Base-by-base conservation (phyloP, 2,113 vertebrate species). In the Herpetotheres cachinnans region DNA sequence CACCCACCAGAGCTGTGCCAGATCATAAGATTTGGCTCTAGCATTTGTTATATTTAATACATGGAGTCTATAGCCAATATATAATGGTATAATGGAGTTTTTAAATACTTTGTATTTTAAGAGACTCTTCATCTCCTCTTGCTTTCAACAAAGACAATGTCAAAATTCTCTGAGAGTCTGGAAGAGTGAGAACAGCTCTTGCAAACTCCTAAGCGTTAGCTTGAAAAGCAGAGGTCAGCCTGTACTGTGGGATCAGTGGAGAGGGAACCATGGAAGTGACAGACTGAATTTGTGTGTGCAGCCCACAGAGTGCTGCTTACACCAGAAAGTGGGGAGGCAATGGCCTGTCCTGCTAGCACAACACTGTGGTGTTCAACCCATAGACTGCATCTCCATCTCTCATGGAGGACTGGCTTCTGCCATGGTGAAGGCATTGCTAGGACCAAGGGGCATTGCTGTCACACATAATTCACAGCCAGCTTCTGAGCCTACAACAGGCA, bases 321-420 rank as follows among this genome's bases (percentile, higher is more conserved):
- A 66, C 58, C 63, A 46, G 40, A 19, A 70, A 56, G 19, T 0
- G 17, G 14, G 59, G 42, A 62, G 44, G 16, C 17, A n/a, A 15
- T 14, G 42, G n/a, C 62, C 46, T 11, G 55, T 36, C 52, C 54
- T 81, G 42, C 6, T 54, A 40, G 56, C 47, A 55, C 1, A 10
- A 44, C 61, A 21, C 34, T 26, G 59, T 1, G 0, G 8, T 70
- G 59, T 40, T 74, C 72, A 70, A 50, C 44, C 32, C 2, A 0
- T 7, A 38, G 67, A 65, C 38, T 32, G 10, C 55, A 27, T 61
- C 36, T 81, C 40, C 62, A 16, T 67, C 46, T 44, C 47, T n/a
- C 18, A 17, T 1, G 16, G 36, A 65, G 34, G 13, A 26, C 36
- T 66, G 15, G 54, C 74, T 79, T 71, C 69, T 77, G 49, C 73